phyloP scores from a whole-genome alignment of 2,113 vertebrate genomes.

The Sinosuthora webbiana region DNA sequence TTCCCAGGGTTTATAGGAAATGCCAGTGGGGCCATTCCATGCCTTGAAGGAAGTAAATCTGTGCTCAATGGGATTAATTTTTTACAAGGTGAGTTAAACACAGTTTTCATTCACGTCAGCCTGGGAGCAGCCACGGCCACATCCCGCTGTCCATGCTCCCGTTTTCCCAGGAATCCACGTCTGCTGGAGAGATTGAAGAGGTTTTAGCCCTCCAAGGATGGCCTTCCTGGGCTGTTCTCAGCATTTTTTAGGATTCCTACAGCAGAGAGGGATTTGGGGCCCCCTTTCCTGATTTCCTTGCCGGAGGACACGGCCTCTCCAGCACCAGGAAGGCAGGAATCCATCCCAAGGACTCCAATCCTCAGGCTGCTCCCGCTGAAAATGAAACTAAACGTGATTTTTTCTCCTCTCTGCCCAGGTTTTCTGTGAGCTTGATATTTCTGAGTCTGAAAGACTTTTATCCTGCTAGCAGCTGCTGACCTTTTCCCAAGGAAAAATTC shows the following conservation, averaged over 20 bases:
- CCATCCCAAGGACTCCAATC: not conserved
- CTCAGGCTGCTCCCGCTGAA: not conserved
- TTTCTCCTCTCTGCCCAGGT: not conserved
- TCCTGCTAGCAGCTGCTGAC: no score
- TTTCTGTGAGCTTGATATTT: not conserved
- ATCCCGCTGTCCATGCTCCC: accelerated
- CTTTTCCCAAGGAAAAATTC: no score
- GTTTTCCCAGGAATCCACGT: not conserved
- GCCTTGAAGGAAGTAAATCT: not conserved
- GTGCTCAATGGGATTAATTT: not conserved
- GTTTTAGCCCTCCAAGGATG: not conserved
- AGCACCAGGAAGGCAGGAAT: not conserved
- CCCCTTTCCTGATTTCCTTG: not conserved
- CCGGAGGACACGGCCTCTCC: not conserved
- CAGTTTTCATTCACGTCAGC: not conserved
- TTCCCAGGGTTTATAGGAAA: not conserved
- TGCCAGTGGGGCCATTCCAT: not conserved
- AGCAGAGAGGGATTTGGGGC: not conserved
- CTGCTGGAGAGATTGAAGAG: not conserved
- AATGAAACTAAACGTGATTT: not conserved
- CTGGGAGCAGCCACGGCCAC: accelerated
- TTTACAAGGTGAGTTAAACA: not conserved
- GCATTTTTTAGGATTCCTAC: no score
- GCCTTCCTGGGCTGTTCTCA: not conserved
- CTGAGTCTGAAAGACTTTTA: no score